These are phyloP conservation scores for Siniperca undulata DNA, from an alignment of 2,797 vertebrate genomes.

Conservation along the genomic window DNA sequence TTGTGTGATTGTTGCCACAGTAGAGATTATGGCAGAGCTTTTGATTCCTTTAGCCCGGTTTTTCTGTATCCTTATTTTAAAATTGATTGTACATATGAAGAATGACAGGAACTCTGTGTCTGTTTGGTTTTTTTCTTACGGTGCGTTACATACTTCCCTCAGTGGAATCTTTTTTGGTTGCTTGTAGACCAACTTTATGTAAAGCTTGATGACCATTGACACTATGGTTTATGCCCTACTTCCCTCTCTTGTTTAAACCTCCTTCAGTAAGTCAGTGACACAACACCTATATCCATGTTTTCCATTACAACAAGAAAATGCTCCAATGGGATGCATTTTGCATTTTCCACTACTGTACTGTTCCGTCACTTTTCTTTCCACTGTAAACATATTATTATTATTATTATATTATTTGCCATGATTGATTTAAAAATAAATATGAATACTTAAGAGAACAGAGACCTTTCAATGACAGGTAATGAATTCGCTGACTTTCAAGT, in stretches of 20 bases:
- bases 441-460: conserved; percentile 6
- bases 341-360: conserved; percentile 6
- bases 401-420: conserved; percentile 21
- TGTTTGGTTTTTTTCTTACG: not conserved
- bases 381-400: conserved; percentile 16
- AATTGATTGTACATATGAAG: conserved; percentile 43
- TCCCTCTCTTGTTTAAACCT: conserved; percentile 30
- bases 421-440: conserved; percentile 37
- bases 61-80: conserved; percentile 33
- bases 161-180: not conserved
- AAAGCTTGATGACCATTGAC: conserved; percentile 34
- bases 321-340: conserved; percentile 23
- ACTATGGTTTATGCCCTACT: conserved; percentile 40
- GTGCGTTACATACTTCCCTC: conserved; percentile 14
- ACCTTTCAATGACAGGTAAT: conserved; percentile 37
- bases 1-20: conserved; percentile 49
- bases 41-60: conserved; percentile 31
- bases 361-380: conserved; percentile 8
- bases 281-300: conserved; percentile 20
- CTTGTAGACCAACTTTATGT: conserved; percentile 23
- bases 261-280: conserved; percentile 22
- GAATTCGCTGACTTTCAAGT: conserved; percentile 16
- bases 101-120: not conserved
- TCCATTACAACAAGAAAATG: conserved; percentile 26
- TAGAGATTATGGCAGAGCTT: conserved; percentile 56